Evolutionary conservation across 2,888 invertebrate genomes (phyloP), one percentile per base, ranked within the genome.

Genomic region (Tachina fera): DNA sequence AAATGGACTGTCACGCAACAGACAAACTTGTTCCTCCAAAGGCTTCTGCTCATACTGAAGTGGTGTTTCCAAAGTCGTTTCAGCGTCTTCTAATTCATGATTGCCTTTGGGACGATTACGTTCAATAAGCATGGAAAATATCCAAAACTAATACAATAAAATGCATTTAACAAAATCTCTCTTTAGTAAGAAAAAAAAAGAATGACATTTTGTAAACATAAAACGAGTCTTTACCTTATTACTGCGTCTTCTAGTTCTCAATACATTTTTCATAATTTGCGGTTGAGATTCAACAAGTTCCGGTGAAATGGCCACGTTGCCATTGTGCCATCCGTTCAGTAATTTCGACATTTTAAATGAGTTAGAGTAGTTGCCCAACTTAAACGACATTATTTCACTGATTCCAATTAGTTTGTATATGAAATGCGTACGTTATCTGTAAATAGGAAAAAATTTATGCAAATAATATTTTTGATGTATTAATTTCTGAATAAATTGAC

Each of bases 1-100:
- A 87, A 89, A 92, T 60, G 93, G 92, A 86, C 92, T 97, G 90
- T 97, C 96, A 51, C 95, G 94, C 88, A 97, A 94, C 14, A 96
- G 93, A 89, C 97, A 97, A 8, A 97, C 95, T 70, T 95, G 89
- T 67, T 91, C 91, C n/a, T 76, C 88, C 4, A 86, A 79, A 22
- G 89, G 88, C 11, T 71, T 53, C 31, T 80, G 83, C 61, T 91
- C 92, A 5, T 88, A 84, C 94, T 90, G 89, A 67, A 91, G 72
- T 80, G 91, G 91, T 75, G 92, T 89, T 87, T 92, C 92, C 76
- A 92, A 87, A 65, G 89, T 89, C 39, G 90, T 90, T 79, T 91
- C 92, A n/a, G 78, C 88, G 87, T 92, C 92, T 60, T 90, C 91
- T 83, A 89, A 88, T 82, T 91, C 90, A 49, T 87, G 83, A 87